phyloP scores from a whole-genome alignment of 2,888 invertebrate species.

The Charanyca ferruginea region DNA sequence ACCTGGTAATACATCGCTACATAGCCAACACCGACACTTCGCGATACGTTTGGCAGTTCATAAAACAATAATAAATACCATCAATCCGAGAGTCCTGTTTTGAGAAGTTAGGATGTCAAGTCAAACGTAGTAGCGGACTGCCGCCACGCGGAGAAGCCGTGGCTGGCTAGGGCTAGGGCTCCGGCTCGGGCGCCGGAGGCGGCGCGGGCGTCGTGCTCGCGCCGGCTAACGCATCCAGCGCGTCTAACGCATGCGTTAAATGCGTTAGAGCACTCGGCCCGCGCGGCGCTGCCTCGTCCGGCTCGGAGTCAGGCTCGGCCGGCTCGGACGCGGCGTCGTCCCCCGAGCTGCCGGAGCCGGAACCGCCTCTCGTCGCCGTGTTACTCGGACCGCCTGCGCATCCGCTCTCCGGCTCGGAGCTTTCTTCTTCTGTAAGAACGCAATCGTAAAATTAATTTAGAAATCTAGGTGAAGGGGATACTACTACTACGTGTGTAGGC shows the following conservation, averaged over 20 bases:
- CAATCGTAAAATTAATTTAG: not conserved
- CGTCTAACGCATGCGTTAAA: constrained; percentile 69
- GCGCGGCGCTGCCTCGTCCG: constrained; percentile 51
- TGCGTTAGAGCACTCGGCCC: constrained; percentile 61
- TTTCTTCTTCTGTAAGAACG: constrained; percentile 74
- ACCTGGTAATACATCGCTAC: constrained; percentile 6
- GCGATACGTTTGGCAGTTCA: constrained; percentile 27
- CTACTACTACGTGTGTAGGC: no score
- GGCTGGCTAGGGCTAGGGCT: constrained; percentile 51
- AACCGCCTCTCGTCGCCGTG: constrained; percentile 61
- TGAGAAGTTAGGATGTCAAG: not conserved
- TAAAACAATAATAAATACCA: constrained; percentile 26
- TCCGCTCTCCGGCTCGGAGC: constrained; percentile 73
- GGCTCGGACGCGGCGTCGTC: constrained; percentile 61
- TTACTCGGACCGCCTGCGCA: constrained; percentile 53
- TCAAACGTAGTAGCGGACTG: not conserved
- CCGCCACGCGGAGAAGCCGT: constrained; percentile 5
- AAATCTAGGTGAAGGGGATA: not conserved
- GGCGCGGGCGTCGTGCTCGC: constrained; percentile 45
- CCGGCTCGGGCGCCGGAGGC: constrained; percentile 57
- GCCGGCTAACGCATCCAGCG: constrained; percentile 61
- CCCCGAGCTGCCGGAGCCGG: constrained; percentile 58
- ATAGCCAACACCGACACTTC: constrained; percentile 17
- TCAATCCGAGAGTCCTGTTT: not conserved
- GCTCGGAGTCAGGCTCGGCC: constrained; percentile 42